These are phyloP conservation scores for Bursaphelenchus okinawaensis DNA, from an alignment of 2,888 invertebrate genomes.

Conservation along the genomic window DNA sequence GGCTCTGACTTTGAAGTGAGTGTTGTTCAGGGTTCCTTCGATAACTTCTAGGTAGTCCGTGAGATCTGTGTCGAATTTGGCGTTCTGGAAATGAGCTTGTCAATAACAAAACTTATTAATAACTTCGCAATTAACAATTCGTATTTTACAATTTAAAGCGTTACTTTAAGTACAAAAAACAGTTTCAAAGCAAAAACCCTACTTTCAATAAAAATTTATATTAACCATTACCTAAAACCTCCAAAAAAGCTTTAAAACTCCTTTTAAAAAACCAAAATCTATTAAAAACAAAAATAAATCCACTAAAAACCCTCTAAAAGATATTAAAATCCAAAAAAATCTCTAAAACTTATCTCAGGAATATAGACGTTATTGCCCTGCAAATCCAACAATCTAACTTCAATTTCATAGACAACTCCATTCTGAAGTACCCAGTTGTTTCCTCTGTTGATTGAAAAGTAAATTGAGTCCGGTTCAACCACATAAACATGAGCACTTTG, in stretches of 20 bases:
- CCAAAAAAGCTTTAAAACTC: too few species aligned
- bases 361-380: conserved; percentile 46
- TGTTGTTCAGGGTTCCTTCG: conserved; percentile 34
- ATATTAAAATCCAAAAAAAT: background rate
- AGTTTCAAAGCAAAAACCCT: too few species aligned
- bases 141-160: too few species aligned
- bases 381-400: conserved; percentile 36
- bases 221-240: too few species aligned
- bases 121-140: too few species aligned
- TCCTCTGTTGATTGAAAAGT: conserved; percentile 68
- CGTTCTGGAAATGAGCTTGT: conserved; percentile 38
- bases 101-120: too few species aligned
- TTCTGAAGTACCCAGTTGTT: conserved; percentile 65
- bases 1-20: conserved; percentile 40
- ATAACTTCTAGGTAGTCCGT: conserved; percentile 30
- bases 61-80: conserved; percentile 36
- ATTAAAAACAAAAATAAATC: too few species aligned
- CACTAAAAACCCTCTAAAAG: too few species aligned
- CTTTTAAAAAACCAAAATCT: too few species aligned
- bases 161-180: too few species aligned
- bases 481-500: conserved; percentile 69
- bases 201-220: too few species aligned
- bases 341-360: conserved; percentile 36
- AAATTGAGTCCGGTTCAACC: conserved; percentile 64
- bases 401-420: conserved; percentile 49